Evolutionary conservation across 2,888 invertebrate species (phyloP).

Genomic region (Taphrorychus bicolor): DNA sequence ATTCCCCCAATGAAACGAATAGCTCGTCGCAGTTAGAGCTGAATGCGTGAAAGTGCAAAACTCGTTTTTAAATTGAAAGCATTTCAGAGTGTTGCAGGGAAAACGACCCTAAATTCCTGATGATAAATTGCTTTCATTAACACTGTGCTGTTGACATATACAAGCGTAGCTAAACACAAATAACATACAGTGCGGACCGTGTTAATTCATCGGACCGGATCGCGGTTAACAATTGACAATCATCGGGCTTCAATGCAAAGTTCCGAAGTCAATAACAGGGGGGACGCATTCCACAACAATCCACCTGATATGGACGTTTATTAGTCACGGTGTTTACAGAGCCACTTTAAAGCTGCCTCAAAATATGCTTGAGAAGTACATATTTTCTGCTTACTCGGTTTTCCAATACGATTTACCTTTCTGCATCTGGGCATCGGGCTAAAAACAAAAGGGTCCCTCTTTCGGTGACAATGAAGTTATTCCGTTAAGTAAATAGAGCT

Average conservation of each 20-base stretch:
- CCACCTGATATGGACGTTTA: slow-evolving; percentile 16
- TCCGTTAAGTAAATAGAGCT: slow-evolving; percentile 56
- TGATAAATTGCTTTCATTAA: slow-evolving; percentile 19
- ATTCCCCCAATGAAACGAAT: no score
- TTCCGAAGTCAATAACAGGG: slow-evolving; percentile 22
- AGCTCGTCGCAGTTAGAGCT: no score
- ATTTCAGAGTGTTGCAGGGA: not conserved
- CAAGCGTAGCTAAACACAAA: slow-evolving; percentile 17
- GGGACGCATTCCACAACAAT: slow-evolving; percentile 12
- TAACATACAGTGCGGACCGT: slow-evolving; percentile 10
- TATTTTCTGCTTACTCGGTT: slow-evolving; percentile 22
- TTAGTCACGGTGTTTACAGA: no score
- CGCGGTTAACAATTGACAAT: slow-evolving; percentile 32
- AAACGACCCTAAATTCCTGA: slow-evolving; percentile 7
- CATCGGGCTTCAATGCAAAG: slow-evolving; percentile 9
- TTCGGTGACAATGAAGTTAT: slow-evolving; percentile 53
- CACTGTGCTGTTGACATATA: slow-evolving; percentile 10
- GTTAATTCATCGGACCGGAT: slow-evolving; percentile 10
- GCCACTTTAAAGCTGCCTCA: not conserved
- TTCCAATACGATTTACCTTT: slow-evolving; percentile 28
- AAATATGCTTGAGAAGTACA: slow-evolving; percentile 6
- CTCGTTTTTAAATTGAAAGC: not conserved
- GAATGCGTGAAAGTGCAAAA: not conserved
- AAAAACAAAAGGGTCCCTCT: slow-evolving; percentile 39
- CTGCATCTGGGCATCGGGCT: slow-evolving; percentile 9